These are phyloP conservation scores for Acanthornis magna DNA, from an alignment of 2,797 vertebrate genomes.

Conservation along the genomic window DNA sequence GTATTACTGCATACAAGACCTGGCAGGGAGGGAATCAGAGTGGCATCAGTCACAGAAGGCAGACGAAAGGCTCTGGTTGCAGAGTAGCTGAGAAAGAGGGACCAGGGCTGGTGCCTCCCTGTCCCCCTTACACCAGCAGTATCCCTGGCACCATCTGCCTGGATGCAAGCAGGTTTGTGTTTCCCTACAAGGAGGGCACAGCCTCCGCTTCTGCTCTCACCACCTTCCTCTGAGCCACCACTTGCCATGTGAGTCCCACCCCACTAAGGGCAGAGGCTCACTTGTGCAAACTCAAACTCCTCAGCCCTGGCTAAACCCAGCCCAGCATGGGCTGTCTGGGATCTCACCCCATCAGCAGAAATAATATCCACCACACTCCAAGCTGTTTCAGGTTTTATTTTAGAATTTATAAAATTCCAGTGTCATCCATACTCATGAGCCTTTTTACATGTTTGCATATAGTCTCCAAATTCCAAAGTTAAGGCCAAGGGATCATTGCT, in stretches of 20 bases:
- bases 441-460: constrained; percentile 86
- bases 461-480: constrained; percentile 90
- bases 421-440: constrained; percentile 87
- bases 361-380: constrained; percentile 17
- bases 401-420: constrained; percentile 91
- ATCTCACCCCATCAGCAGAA: background rate
- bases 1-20: accelerated
- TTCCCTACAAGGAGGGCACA: accelerated
- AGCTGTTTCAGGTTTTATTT: constrained; percentile 78
- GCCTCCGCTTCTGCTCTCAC: accelerated
- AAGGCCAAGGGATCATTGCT: constrained; percentile 94
- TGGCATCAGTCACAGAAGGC: accelerated
- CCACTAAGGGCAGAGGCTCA: background rate
- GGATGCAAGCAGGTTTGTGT: background rate
- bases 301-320: background rate
- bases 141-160: background rate
- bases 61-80: accelerated
- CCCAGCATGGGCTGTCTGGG: background rate
- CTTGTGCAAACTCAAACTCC: accelerated
- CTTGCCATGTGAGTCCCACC: accelerated
- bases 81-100: background rate
- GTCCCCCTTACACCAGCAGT: background rate
- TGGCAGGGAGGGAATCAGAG: background rate
- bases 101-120: accelerated
- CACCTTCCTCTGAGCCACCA: accelerated